Percentiles rank a stretch among this genome's conserved stretches.
These are phyloP conservation scores for Falco peregrinus DNA, from an alignment of 2,797 vertebrate species.

Conservation along the genomic window DNA sequence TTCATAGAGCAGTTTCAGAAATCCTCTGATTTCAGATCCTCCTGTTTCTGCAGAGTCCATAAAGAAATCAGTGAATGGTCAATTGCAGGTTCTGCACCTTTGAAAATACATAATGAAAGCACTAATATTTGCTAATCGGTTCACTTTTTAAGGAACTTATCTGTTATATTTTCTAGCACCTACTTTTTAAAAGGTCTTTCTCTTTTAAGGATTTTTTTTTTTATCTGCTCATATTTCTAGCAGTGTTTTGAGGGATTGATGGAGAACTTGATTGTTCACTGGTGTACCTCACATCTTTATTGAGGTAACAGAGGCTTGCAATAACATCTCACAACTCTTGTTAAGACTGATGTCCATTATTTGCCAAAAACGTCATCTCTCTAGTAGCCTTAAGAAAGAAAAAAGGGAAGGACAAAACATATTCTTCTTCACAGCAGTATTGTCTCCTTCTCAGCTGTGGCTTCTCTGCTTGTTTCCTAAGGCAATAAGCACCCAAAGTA, in stretches of 20 bases:
- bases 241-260: neutral
- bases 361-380: neutral
- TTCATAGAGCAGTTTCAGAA: neutral
- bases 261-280: neutral
- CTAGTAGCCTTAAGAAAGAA: neutral
- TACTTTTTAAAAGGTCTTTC: neutral
- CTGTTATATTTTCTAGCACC: neutral
- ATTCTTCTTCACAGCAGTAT: conserved; percentile 39
- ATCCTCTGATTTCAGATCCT: neutral
- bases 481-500: neutral
- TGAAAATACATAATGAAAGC: neutral
- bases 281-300: neutral
- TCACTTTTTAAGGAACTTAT: neutral
- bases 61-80: neutral
- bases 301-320: neutral
- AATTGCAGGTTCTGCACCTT: neutral
- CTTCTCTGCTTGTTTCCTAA: conserved; percentile 26
- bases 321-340: neutral
- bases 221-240: neutral
- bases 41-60: neutral
- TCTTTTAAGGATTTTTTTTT: neutral
- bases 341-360: neutral
- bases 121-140: neutral
- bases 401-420: neutral
- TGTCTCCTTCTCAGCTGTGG: neutral